Evolutionary conservation across 1,140 invertebrate species (phyloP), one percentile per base, ranked within the genome.

Genomic region (Leptinotarsa undecemlineata): DNA sequence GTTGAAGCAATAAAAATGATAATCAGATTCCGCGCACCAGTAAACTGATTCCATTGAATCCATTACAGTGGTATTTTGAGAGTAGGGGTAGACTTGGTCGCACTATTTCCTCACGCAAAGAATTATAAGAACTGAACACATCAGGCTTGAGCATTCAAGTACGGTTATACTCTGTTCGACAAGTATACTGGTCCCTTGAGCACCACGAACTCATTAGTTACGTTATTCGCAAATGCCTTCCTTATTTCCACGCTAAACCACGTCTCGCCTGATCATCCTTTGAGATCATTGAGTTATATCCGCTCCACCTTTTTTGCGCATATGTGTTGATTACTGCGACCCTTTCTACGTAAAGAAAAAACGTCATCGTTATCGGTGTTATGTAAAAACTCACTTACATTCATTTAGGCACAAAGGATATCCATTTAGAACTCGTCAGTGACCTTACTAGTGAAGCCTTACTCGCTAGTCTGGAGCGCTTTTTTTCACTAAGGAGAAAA

Each of bases 281-380:
- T 76, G 75, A 48, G 64, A 60, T 19, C 60, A 20, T 1, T 14
- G 71, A 13, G 66, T 79, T 33, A 76, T 14, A 67, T 72, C 69
- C 4, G 20, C 48, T 19, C 72, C 68, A 17, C 77, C 81, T 48
- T 86, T 85, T 75, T 66, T 51, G 3, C 60, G 68, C 64, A 60
- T 71, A 42, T 21, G 67, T 3, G 48, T 63, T 3, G 75, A 76
- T 71, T 70, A 47, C 47, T 64, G 19, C 0, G 75, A 72, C 19
- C 72, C 72, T 48, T 69, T 74, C 48, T 63, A 26, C 4, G 14
- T 42, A 68, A 73, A 73, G 74, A 26, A 71, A 76, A 21, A 26
- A 48, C 48, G 6, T 51, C 48, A 51, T 51, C 48, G 48, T 14
- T 0, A 51, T 51, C 48, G 11, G 13, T 15, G 3, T n/a, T 14